Conservation (phyloP, 1,140 invertebrate species). For the Musca vetustissima region DNA sequence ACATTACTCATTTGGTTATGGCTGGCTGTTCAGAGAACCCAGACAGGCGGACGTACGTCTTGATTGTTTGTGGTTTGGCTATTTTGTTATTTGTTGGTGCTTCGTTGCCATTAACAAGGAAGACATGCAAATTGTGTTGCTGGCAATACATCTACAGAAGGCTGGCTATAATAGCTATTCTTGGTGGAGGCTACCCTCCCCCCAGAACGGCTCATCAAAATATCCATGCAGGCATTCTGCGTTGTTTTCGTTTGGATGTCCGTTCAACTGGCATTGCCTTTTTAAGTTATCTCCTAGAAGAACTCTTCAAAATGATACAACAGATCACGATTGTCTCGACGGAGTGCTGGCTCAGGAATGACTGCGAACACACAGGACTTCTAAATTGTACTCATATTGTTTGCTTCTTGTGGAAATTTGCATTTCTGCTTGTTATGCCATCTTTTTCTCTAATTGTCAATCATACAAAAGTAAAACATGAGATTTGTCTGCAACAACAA, state of each 20-base stretch:
- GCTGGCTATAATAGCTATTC: slow-evolving; percentile 4
- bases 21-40: no score
- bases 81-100: no score
- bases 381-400: slow-evolving; percentile 7
- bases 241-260: not conserved
- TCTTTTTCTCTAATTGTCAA: slow-evolving; percentile 22
- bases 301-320: slow-evolving; percentile 22
- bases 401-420: slow-evolving; percentile 14
- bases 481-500: not conserved
- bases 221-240: not conserved
- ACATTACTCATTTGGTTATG: no score
- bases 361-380: slow-evolving; percentile 6
- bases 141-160: not conserved
- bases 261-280: slow-evolving; percentile 15
- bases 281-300: slow-evolving; percentile 16
- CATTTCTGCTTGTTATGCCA: slow-evolving; percentile 19
- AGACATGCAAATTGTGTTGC: slow-evolving; percentile 17
- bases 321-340: slow-evolving; percentile 15
- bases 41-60: no score
- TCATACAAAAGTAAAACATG: slow-evolving; percentile 16
- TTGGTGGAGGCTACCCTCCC: not conserved
- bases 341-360: no score
- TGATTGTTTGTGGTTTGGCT: no score
- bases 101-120: slow-evolving; percentile 3
- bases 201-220: not conserved